phyloP scores from a whole-genome alignment of 2,113 vertebrate genomes.

The Lathamus discolor region DNA sequence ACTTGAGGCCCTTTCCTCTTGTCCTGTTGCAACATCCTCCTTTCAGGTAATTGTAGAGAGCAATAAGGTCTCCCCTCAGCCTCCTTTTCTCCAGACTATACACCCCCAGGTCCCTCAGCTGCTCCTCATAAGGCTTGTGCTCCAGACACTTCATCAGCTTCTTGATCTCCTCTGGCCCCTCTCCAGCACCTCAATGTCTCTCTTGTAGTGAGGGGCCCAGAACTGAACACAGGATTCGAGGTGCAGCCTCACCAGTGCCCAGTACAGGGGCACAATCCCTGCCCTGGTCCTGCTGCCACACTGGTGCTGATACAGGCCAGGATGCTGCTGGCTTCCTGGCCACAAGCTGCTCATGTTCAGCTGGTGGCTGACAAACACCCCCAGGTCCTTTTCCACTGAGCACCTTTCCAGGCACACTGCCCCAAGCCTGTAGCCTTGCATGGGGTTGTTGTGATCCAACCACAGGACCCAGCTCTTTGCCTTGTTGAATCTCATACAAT shows the following conservation, averaged over 20 bases:
- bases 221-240: background rate
- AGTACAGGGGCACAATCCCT: background rate
- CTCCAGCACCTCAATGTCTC: background rate
- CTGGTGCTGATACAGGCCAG: background rate
- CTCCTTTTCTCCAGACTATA: background rate
- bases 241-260: background rate
- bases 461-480: background rate
- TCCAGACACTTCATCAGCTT: background rate
- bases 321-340: background rate
- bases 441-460: background rate
- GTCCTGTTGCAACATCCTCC: background rate
- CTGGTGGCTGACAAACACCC: fast-evolving
- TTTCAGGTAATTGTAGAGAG: background rate
- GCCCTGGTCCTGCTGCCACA: background rate
- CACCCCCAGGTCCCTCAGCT: background rate
- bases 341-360: background rate
- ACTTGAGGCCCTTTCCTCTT: background rate
- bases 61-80: background rate
- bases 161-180: fast-evolving
- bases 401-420: background rate
- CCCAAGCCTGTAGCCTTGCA: background rate
- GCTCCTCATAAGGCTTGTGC: background rate
- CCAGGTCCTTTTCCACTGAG: background rate
- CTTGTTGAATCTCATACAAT: background rate
- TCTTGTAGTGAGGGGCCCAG: background rate